Percentiles rank a stretch among this genome's conserved stretches.
Conservation (phyloP, 2,888 invertebrate genomes). For the Escarpia spicata region DNA sequence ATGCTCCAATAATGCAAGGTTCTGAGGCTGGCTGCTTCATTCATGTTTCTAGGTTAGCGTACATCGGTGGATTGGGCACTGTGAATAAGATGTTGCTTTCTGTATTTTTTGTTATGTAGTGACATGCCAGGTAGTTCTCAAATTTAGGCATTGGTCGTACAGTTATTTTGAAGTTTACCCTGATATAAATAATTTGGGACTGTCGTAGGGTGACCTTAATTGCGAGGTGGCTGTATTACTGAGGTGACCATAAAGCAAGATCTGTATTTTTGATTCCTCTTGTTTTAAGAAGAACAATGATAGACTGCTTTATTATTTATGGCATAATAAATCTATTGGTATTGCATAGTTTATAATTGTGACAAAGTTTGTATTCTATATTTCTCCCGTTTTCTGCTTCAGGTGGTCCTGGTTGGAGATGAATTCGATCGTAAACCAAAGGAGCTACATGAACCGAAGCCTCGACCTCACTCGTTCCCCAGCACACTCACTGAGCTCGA, state of each 20-base stretch:
- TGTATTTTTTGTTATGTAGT: neutral
- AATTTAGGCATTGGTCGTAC: neutral
- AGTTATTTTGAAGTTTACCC: too few relatives aligned
- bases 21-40: too few relatives aligned
- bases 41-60: neutral
- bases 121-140: neutral
- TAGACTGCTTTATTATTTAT: too few relatives aligned
- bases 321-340: neutral
- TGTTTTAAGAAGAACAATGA: too few relatives aligned
- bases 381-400: neutral
- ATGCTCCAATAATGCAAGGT: neutral
- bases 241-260: too few relatives aligned
- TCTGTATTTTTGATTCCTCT: too few relatives aligned
- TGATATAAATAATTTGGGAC: too few relatives aligned
- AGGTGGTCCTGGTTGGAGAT: slow-evolving; percentile 6
- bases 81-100: neutral
- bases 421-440: neutral
- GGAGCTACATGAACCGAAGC: neutral
- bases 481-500: slow-evolving; percentile 17
- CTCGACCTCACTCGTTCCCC: slow-evolving; percentile 26
- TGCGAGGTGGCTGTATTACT: too few relatives aligned
- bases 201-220: too few relatives aligned
- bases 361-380: neutral
- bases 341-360: neutral
- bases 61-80: neutral